Base-by-base conservation (phyloP, 2,888 invertebrate genomes). In the Lochmaea capreae region DNA sequence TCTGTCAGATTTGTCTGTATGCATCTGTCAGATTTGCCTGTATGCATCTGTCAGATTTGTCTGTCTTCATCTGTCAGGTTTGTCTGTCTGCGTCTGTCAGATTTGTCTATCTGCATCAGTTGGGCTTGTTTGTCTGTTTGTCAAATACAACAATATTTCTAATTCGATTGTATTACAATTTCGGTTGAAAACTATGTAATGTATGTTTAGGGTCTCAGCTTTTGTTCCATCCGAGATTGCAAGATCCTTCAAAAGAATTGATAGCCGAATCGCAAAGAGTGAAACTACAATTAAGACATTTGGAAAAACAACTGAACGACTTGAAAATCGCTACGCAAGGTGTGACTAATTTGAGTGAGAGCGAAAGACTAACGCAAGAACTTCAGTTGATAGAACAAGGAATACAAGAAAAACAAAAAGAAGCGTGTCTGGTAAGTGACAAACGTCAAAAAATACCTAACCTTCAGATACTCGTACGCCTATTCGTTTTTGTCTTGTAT, bases 271-370 rank as follows among this genome's bases (percentile, higher is more conserved):
- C 91, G 42, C 91, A 91, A 77, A 88, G 89, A 77, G 90, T 91
- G 65, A 90, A 90, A 81, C 87, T 89, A 75, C 91, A 91, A 81
- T 83, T 92, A 63, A 88, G 89, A 68, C 89, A 89, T 81, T 86
- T 92, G 72, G 91, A 92, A 78, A 90, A 90, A 77, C 90, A 91
- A 83, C 88, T 91, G 52, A 91, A 91, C 79, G 91, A 91, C 82
- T 86, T 92, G 76, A 85, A 90, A 72, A 89, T 89, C 12, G 89
- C 90, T 1, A 89, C 90, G 79, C 89, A 87, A 65, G 84, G 85
- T 26, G 87, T 89, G 52, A 87, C 89, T 12, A 87, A 87, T 12
- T 85, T 90, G 69, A 88, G 85, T 72, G 90, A 91, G 78, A 89
- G 90, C 18, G 91, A 91, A 77, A 86, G 90, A 74, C 84, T 91